phyloP scores from a whole-genome alignment of 1,140 invertebrate species.

The Drosophila sproati region DNA sequence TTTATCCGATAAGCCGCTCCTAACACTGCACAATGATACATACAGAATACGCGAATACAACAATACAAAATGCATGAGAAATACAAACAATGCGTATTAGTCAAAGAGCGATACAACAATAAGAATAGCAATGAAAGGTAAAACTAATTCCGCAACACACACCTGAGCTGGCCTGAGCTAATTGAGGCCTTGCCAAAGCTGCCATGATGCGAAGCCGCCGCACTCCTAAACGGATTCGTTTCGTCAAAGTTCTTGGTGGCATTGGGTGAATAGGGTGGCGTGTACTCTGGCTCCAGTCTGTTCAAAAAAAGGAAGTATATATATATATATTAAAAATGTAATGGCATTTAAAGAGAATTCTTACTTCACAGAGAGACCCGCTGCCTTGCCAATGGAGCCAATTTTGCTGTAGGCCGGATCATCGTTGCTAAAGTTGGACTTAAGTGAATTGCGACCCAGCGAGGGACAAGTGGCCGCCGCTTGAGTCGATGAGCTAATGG shows the following conservation, averaged over 20 bases:
- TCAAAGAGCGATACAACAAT: constrained; percentile 49
- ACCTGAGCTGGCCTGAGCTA: constrained; percentile 83
- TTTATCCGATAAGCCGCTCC: constrained; percentile 86
- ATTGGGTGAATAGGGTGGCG: constrained; percentile 71
- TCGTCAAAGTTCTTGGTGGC: constrained; percentile 81
- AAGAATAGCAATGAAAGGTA: constrained; percentile 1
- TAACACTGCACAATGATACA: constrained; percentile 84
- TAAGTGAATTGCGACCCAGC: constrained; percentile 75
- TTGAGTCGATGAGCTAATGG: constrained; percentile 72
- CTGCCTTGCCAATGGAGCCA: constrained; percentile 79
- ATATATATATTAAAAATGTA: neutral
- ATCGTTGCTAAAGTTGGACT: constrained; percentile 81
- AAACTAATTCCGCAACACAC: constrained; percentile 24
- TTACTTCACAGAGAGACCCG: constrained; percentile 81
- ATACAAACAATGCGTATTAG: constrained; percentile 66
- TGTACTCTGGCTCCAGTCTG: constrained; percentile 77
- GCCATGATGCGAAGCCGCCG: constrained; percentile 72
- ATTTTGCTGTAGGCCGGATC: constrained; percentile 81
- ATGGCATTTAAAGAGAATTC: constrained; percentile 3
- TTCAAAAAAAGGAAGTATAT: neutral
- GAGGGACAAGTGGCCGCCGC: constrained; percentile 65
- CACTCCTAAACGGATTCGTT: constrained; percentile 82
- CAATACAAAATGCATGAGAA: constrained; percentile 52
- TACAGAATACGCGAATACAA: constrained; percentile 54
- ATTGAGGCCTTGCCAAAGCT: constrained; percentile 84